Conservation (phyloP, 2,797 vertebrate species). For the Gallinago stenura region DNA sequence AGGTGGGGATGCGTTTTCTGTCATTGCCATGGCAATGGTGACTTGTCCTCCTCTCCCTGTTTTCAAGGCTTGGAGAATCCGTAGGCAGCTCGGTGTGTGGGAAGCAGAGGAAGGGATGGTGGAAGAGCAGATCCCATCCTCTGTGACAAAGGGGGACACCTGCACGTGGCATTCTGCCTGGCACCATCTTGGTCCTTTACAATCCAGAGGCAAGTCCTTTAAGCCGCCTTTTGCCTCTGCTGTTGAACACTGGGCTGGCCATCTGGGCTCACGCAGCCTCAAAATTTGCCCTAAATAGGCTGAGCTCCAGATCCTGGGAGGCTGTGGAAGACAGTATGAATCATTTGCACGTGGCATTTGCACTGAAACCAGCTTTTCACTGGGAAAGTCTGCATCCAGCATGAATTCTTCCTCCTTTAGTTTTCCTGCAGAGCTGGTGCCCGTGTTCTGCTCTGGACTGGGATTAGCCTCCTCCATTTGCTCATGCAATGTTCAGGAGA, state of each 20-base stretch:
- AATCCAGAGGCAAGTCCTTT: background rate
- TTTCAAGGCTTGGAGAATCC: background rate
- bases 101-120: background rate
- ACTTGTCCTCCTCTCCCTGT: background rate
- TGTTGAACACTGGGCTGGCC: background rate
- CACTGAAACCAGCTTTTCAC: background rate
- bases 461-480: fast-evolving
- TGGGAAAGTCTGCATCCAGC: background rate
- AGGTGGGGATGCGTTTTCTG: constrained; percentile 26
- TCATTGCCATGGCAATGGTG: constrained; percentile 37
- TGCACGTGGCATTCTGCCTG: background rate
- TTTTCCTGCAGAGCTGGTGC: background rate
- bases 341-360: background rate
- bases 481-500: fast-evolving
- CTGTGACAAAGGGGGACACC: background rate
- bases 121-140: background rate
- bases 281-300: background rate
- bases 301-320: background rate
- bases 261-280: background rate
- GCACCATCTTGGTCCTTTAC: background rate
- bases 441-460: background rate
- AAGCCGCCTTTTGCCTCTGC: background rate
- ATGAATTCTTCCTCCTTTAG: background rate
- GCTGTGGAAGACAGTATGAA: background rate
- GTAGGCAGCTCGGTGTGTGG: background rate